These are phyloP conservation scores for Ctenicera cuprea DNA, from an alignment of 2,888 invertebrate genomes.

Conservation along the genomic window DNA sequence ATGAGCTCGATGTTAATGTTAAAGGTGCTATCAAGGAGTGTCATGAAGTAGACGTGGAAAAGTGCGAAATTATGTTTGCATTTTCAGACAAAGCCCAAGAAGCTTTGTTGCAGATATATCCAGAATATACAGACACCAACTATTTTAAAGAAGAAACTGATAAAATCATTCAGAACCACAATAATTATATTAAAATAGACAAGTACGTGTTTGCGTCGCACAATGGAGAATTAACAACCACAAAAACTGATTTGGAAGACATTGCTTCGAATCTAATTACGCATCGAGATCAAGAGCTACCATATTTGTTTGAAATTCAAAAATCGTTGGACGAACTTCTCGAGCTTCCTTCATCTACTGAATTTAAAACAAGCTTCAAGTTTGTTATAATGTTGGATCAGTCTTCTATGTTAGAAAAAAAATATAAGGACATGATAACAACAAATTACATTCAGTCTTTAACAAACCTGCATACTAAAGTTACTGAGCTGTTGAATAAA, in stretches of 20 bases:
- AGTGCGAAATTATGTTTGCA: slow-evolving; percentile 35
- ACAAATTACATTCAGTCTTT: slow-evolving; percentile 23
- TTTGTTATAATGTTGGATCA: slow-evolving; percentile 28
- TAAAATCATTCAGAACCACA: background rate
- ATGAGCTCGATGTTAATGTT: slow-evolving; percentile 13
- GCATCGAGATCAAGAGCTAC: background rate
- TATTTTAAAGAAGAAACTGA: slow-evolving; percentile 23
- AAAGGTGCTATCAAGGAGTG: slow-evolving; percentile 17
- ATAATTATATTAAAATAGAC: slow-evolving; percentile 27
- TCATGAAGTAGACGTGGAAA: background rate
- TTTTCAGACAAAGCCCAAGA: slow-evolving; percentile 26
- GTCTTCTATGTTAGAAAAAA: slow-evolving; percentile 17
- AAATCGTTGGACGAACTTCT: slow-evolving; percentile 8
- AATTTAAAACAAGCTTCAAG: slow-evolving; percentile 17
- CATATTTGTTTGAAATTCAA: slow-evolving; percentile 1
- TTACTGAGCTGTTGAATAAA: background rate
- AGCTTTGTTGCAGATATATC: slow-evolving; percentile 29
- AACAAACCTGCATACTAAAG: background rate
- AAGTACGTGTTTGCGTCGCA: slow-evolving; percentile 39
- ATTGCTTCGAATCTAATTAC: background rate
- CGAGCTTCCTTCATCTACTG: background rate
- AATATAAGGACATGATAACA: slow-evolving; percentile 11
- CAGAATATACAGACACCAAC: slow-evolving; percentile 33
- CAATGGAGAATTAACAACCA: slow-evolving; percentile 12
- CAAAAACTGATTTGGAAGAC: background rate